A percentile compares a stretch with the other conserved stretches of the same genome.
phyloP scores from a whole-genome alignment of 2,113 vertebrate genomes.

The Lagenorhynchus albirostris region DNA sequence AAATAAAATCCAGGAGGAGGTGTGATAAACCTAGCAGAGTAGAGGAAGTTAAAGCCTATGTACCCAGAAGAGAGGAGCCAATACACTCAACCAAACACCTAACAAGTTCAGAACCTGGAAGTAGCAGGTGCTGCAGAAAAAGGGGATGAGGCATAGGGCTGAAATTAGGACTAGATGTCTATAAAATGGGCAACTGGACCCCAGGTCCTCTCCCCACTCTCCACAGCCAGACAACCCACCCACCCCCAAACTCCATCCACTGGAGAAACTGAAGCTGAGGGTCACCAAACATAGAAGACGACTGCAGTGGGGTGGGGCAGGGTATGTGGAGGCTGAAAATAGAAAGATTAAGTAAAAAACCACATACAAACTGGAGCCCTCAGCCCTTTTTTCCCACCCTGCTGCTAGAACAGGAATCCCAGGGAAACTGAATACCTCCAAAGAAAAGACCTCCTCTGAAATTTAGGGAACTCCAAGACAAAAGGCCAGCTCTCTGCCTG shows the following conservation, averaged over 20 bases:
- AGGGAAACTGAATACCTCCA: neutral
- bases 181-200: neutral
- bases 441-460: neutral
- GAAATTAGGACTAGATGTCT: neutral
- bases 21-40: neutral
- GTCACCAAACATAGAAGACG: neutral
- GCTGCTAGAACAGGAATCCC: neutral
- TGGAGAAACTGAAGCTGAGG: neutral
- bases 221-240: neutral
- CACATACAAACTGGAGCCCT: neutral
- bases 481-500: neutral
- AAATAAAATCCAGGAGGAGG: neutral
- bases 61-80: neutral
- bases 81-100: neutral
- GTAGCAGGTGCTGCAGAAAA: neutral
- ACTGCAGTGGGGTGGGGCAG: too few species aligned
- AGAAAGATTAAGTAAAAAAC: neutral
- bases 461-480: neutral
- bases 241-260: neutral
- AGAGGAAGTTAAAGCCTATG: neutral
- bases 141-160: neutral
- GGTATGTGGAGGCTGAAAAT: neutral
- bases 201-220: neutral
- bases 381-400: neutral
- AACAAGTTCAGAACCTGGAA: neutral